A percentile compares a stretch with the other conserved stretches of the same genome.
phyloP scores from a whole-genome alignment of 2,113 vertebrate genomes.

The Zosterops borbonicus region DNA sequence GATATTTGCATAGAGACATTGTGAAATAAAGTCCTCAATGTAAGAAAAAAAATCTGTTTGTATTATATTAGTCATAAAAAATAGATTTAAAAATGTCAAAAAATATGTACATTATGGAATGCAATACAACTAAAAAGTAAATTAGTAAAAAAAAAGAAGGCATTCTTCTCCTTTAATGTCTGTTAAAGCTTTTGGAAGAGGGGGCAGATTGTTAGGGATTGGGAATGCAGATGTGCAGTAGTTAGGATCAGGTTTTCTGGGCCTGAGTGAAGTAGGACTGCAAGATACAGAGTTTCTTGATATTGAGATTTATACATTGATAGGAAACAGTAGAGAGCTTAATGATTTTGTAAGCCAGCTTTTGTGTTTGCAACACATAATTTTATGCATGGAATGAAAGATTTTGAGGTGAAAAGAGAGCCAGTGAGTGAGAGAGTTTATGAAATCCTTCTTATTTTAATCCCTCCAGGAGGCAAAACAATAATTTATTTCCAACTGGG shows the following conservation, averaged over 20 bases:
- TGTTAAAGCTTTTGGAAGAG: neutral
- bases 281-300: neutral
- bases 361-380: neutral
- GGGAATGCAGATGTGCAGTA: neutral
- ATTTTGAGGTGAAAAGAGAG: constrained; percentile 17
- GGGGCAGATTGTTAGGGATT: neutral
- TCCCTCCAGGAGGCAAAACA: constrained; percentile 45
- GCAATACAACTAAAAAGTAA: neutral
- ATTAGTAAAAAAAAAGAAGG: neutral
- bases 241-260: neutral
- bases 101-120: neutral
- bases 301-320: neutral
- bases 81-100: neutral
- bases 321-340: neutral
- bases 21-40: neutral
- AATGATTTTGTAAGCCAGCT: constrained; percentile 17
- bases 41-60: neutral
- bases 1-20: neutral
- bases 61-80: neutral
- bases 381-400: neutral
- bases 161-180: neutral
- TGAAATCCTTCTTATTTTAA: constrained; percentile 62
- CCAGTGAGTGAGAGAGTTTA: constrained; percentile 22
- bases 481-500: constrained; percentile 57
- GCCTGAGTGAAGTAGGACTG: neutral